Conservation (phyloP, 2,797 vertebrate genomes). For the Xenops minutus region DNA sequence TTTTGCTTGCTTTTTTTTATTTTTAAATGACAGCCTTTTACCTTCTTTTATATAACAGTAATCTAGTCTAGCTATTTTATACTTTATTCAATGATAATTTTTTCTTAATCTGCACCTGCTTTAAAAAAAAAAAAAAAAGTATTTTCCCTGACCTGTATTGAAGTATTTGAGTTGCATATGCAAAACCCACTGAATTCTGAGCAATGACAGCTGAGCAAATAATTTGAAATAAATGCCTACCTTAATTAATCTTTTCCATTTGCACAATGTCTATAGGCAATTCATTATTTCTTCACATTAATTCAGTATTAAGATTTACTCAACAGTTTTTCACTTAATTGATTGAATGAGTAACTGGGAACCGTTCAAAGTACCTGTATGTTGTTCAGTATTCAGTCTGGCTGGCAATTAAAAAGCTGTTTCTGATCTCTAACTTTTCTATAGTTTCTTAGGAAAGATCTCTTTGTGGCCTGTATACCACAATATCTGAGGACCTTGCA, state of each 20-base stretch:
- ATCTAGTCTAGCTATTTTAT: not conserved
- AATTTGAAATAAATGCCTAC: not conserved
- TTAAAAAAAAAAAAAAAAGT: not conserved
- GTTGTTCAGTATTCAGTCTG: not conserved
- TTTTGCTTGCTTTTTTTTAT: not conserved
- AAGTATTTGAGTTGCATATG: not conserved
- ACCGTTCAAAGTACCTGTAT: not conserved
- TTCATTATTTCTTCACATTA: not conserved
- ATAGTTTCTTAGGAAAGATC: not conserved
- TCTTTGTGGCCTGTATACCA: not conserved
- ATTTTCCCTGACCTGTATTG: not conserved
- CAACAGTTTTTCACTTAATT: not conserved
- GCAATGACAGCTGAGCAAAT: not conserved
- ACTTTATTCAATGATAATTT: not conserved
- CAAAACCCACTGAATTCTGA: not conserved
- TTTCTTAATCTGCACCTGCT: not conserved
- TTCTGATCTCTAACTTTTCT: not conserved
- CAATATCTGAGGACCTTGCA: not conserved
- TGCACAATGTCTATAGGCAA: not conserved
- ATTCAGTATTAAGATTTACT: not conserved
- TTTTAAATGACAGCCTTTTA: not conserved
- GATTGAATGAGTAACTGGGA: not conserved
- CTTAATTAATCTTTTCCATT: not conserved
- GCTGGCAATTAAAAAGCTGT: not conserved
- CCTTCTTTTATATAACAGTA: not conserved